A percentile compares a stretch with the other conserved stretches of the same genome.
Evolutionary conservation across 2,888 invertebrate species (phyloP).

Genomic region (Patella depressa): DNA sequence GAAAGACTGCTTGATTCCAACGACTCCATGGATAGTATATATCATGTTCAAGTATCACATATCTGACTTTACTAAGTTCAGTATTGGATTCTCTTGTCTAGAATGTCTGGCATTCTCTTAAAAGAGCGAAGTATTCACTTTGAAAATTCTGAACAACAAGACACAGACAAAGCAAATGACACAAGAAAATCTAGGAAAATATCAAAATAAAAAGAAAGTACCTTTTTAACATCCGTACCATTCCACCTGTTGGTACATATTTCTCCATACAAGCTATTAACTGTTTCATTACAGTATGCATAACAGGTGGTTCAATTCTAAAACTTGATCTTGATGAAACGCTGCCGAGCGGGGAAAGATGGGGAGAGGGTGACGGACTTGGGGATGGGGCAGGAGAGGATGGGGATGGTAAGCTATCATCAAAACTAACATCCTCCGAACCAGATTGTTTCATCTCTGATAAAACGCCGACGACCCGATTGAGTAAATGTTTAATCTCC

Average conservation of each 20-base stretch:
- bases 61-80: too few species aligned
- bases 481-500: slow-evolving; percentile 39
- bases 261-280: slow-evolving; percentile 55
- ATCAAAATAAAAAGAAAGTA: slow-evolving; percentile 30
- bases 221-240: slow-evolving; percentile 47
- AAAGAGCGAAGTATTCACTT: too few species aligned
- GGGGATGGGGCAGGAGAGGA: slow-evolving; percentile 13
- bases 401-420: slow-evolving; percentile 24
- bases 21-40: too few species aligned
- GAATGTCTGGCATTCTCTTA: too few species aligned
- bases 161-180: too few species aligned
- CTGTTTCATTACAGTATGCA: slow-evolving; percentile 58
- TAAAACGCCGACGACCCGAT: slow-evolving; percentile 34
- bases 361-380: slow-evolving; percentile 16
- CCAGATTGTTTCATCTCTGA: slow-evolving; percentile 21
- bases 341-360: slow-evolving; percentile 18
- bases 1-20: too few species aligned
- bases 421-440: slow-evolving; percentile 14
- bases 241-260: slow-evolving; percentile 53
- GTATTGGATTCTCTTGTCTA: too few species aligned
- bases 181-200: neutral
- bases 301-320: slow-evolving; percentile 39
- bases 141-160: too few species aligned
- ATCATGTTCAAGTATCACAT: too few species aligned
- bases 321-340: slow-evolving; percentile 4